Evolutionary conservation across 2,888 invertebrate species (phyloP), one percentile per base, ranked within the genome.

Genomic region (Bibio marci): DNA sequence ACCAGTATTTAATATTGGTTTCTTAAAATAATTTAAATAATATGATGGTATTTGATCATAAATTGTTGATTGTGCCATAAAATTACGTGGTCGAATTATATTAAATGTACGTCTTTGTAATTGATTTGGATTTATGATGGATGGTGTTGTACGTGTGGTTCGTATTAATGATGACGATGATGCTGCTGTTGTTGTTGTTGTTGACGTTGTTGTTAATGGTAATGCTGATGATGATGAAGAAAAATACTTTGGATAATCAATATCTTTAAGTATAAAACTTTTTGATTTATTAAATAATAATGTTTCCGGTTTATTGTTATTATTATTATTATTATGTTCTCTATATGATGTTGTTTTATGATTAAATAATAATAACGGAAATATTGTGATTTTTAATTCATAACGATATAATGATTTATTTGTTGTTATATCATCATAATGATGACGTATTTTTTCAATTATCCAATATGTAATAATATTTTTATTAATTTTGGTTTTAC

Each of bases 351-450:
- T n/a, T 13, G 22, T 4, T 22, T 22, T 4, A 22, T 22, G 22
- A 22, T 22, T 22, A 6, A 6, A 6, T 22, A 4, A 22, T 22
- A 59, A 63, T n/a, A 66, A 60, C 3, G 70, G 66, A 39, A 72
- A 70, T 7, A 80, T 69, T 4, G 72, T 75, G 50, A 76, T 77
- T 50, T 76, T 76, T 44, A 78, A 57, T 55, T 79, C 79, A 50
- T 74, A 78, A 46, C 65, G 67, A 57, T 60, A 63, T 47, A 64
- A 58, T 52, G 66, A 54, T 43, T 59, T 49, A 22, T 22, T 22
- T 22, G 22, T 22, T 22, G 22, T 6, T 22, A 6, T 4, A 22
- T 22, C 22, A 2, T 56, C 54, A 47, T 73, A 71, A 40, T 71
- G 65, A 53, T 80, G 79, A 31, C 77, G 60, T 38, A 76, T 69